Conservation (phyloP, 1,140 invertebrate genomes). For the Hesperophylax magnus region DNA sequence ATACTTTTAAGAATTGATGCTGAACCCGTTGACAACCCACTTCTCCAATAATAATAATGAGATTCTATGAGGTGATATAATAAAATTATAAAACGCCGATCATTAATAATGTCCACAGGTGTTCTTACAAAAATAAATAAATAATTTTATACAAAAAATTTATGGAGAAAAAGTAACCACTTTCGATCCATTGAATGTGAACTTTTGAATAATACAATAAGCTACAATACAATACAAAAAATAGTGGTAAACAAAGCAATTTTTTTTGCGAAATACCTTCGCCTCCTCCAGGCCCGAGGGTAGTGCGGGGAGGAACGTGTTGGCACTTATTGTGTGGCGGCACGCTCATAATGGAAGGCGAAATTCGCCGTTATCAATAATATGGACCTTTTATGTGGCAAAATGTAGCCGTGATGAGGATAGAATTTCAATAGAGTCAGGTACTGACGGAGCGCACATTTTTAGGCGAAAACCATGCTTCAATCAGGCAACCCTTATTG, state of each 20-base stretch:
- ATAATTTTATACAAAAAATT: background rate
- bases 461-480: background rate
- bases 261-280: conserved; percentile 29
- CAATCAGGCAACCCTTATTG: background rate
- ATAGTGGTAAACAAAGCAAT: conserved; percentile 30
- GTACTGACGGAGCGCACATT: conserved; percentile 7
- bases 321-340: conserved; percentile 25
- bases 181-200: conserved; percentile 14
- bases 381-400: conserved; percentile 38
- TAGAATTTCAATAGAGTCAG: conserved; percentile 35
- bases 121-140: conserved; percentile 6
- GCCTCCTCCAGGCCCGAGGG: background rate
- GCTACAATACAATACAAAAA: background rate
- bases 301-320: conserved; percentile 12
- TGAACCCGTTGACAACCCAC: too few relatives aligned
- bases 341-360: conserved; percentile 25
- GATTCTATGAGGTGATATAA: too few relatives aligned
- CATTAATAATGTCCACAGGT: conserved; percentile 15
- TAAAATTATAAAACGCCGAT: background rate
- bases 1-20: too few relatives aligned
- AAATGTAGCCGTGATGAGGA: conserved; percentile 23
- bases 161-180: background rate
- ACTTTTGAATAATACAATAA: conserved; percentile 2
- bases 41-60: too few relatives aligned
- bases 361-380: conserved; percentile 41